Evolutionary conservation across 2,888 invertebrate species (phyloP), one percentile per base, ranked within the genome.

Genomic region (Sceliomorpha sp.): DNA sequence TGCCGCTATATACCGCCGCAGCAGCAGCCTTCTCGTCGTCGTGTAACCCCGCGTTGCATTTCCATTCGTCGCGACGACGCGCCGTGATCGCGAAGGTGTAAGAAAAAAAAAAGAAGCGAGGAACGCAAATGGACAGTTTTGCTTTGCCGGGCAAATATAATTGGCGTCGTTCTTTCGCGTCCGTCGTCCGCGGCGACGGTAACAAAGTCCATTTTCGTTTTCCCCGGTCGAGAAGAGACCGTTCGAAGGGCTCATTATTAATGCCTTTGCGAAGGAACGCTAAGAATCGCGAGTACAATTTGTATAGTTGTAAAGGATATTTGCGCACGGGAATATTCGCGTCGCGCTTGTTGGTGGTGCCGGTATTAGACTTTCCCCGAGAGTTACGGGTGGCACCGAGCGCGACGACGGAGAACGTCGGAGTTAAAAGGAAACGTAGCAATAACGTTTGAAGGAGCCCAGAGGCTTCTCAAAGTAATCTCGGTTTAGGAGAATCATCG

Each of bases 101-200:
- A 84, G n/a, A n/a, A n/a, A n/a, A n/a, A n/a, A n/a, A n/a, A n/a
- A n/a, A n/a, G n/a, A n/a, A 83, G 83, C 80, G 82, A 80, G 80
- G 78, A 74, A 80, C 81, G 85, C 80, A 84, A 83, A 85, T 84
- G 83, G 82, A 83, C 81, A 79, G 81, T 84, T 84, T 83, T 29
- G 20, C 3, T 20, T 20, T 2, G 20, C 20, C 20, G 20, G 20
- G 20, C 20, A n/a, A n/a, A n/a, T n/a, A n/a, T n/a, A n/a, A n/a
- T n/a, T n/a, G n/a, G n/a, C n/a, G n/a, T n/a, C n/a, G n/a, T n/a
- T n/a, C n/a, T n/a, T n/a, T n/a, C n/a, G n/a, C n/a, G n/a, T n/a
- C n/a, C n/a, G n/a, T 1, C n/a, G 17, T n/a, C 14, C 9, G 31
- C 29, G 31, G 44, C 32, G 12, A 20, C 26, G n/a, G n/a, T n/a